A percentile compares a stretch with the other conserved stretches of the same genome.
Conservation (phyloP, 2,797 vertebrate genomes). For the Brotula barbata region DNA sequence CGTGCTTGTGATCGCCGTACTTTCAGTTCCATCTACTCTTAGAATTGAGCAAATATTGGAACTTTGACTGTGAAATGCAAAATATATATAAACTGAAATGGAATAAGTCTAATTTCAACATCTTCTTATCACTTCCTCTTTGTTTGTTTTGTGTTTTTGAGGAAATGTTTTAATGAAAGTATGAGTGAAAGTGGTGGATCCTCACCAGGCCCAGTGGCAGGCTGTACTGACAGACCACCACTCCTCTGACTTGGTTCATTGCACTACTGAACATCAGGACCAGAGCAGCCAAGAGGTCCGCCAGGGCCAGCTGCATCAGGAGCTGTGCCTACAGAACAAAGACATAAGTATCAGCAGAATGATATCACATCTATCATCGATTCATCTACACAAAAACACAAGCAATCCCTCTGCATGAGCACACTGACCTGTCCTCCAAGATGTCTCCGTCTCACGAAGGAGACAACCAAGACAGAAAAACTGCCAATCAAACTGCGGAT, state of each 20-base stretch:
- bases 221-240: slow-evolving; percentile 66
- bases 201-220: slow-evolving; percentile 80
- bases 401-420: neutral
- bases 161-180: neutral
- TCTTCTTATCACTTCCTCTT: slow-evolving; percentile 24
- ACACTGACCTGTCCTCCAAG: slow-evolving; percentile 77
- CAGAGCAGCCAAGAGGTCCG: slow-evolving; percentile 79
- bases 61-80: neutral
- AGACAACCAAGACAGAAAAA: slow-evolving; percentile 77
- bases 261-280: slow-evolving; percentile 66
- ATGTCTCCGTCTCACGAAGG: slow-evolving; percentile 66
- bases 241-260: slow-evolving; percentile 58
- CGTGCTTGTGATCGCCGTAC: too few relatives aligned
- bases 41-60: slow-evolving; percentile 16
- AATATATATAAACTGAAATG: slow-evolving; percentile 24
- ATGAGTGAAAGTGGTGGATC: too few relatives aligned
- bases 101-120: neutral
- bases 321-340: slow-evolving; percentile 74
- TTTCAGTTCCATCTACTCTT: neutral
- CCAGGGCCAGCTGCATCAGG: slow-evolving; percentile 81
- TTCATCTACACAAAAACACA: too few relatives aligned
- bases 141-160: slow-evolving; percentile 30
- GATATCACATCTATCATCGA: too few relatives aligned
- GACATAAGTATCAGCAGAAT: too few relatives aligned
- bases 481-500: slow-evolving; percentile 82